Conservation (phyloP, 2,113 vertebrate genomes). For the Hippocampus barbouri region DNA sequence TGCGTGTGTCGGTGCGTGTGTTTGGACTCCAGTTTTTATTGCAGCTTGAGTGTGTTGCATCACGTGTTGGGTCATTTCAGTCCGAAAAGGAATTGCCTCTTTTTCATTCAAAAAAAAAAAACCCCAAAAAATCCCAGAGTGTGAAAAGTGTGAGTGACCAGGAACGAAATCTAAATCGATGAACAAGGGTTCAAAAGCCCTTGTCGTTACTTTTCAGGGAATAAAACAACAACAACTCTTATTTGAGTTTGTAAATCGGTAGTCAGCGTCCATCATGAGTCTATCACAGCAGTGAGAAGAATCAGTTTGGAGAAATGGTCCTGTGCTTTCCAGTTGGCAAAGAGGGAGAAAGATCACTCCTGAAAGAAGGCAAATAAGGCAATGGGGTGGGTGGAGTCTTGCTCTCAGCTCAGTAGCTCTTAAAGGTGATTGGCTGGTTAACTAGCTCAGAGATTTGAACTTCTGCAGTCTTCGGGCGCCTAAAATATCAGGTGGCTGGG, state of each 20-base stretch:
- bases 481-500: neutral
- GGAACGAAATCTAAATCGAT: slow-evolving; percentile 23
- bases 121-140: slow-evolving; percentile 18
- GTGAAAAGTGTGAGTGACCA: slow-evolving; percentile 10
- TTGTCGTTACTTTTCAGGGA: slow-evolving; percentile 26
- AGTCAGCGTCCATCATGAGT: slow-evolving; percentile 47
- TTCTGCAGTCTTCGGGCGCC: neutral
- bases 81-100: slow-evolving; percentile 33
- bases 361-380: slow-evolving; percentile 11
- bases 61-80: slow-evolving; percentile 33
- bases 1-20: slow-evolving; percentile 1
- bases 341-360: neutral
- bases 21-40: slow-evolving; percentile 71
- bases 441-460: neutral
- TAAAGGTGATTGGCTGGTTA: slow-evolving; percentile 16
- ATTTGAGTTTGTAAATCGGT: slow-evolving; percentile 67
- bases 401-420: slow-evolving; percentile 17
- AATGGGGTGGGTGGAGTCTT: slow-evolving; percentile 12
- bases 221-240: slow-evolving; percentile 40
- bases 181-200: slow-evolving; percentile 1
- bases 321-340: slow-evolving; percentile 50
- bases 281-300: slow-evolving; percentile 27
- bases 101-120: slow-evolving; percentile 26
- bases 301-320: slow-evolving; percentile 22
- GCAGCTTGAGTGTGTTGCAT: slow-evolving; percentile 47